Base-by-base conservation (phyloP, 2,888 invertebrate species). In the Heteropelma amictum region DNA sequence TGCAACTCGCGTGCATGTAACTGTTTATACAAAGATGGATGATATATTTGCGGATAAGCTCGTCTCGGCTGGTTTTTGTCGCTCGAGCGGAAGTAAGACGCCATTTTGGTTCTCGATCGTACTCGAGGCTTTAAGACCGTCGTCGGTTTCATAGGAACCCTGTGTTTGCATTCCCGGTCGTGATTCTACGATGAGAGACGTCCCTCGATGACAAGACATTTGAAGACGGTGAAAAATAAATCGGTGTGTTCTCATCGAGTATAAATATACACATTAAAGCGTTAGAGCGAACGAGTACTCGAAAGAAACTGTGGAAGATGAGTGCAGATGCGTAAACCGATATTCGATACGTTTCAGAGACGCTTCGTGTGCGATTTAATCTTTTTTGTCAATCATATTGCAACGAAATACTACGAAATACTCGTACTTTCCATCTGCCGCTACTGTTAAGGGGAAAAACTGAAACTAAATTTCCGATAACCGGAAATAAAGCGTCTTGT, bases 21-120 rank as follows among this genome's bases (percentile, higher is more conserved):
- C 56, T 70, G 58, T 72, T 65, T 65, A 53, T 65, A 53, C 58
- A 12, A 51, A 58, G 35, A 33, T 58, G 5, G 12, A n/a, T n/a
- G n/a, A 51, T 49, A n/a, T 10, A 8, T 2, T 28, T 30, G 21
- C 4, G 2, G 26, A n/a, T 10, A 26, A n/a, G 38, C 40, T 60
- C 67, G 56, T 56, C 56, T 73, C 73, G 61, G 45, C 42, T 56
- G 14, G 33, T 56, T 33, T 73, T 68, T 63, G 73, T 63, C 68
- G 73, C 68, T 73, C 63, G 58, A 38, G 51, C 73, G 73, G 68
- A 73, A 73, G 68, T 33, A 68, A 73, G 49, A 40, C 53, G 56
- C 30, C 61, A 38, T 49, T 49, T 8, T 60, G 45, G 19, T 1
- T 42, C 45, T 23, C 49, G 63, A 63, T 35, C 35, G 10, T 63